A percentile compares a stretch with the other conserved stretches of the same genome.
phyloP scores from a whole-genome alignment of 2,113 vertebrate genomes.

The Rhegmatorhina hoffmannsi region DNA sequence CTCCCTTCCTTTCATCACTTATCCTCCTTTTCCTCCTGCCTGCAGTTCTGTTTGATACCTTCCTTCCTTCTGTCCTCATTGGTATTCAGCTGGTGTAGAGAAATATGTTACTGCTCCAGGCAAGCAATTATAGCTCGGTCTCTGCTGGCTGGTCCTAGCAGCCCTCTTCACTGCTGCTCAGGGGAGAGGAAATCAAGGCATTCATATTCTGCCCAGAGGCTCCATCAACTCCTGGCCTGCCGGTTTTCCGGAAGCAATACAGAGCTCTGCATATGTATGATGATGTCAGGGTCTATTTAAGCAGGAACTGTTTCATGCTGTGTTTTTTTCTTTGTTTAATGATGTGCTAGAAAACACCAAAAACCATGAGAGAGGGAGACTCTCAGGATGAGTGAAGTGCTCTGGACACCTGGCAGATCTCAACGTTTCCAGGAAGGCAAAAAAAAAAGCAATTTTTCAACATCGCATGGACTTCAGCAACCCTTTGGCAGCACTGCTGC shows the following conservation, averaged over 20 bases:
- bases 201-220: slow-evolving; percentile 71
- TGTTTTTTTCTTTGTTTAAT: not conserved
- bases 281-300: slow-evolving; percentile 46
- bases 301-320: slow-evolving; percentile 27
- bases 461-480: not conserved
- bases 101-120: slow-evolving; percentile 80
- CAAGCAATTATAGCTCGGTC: slow-evolving; percentile 82
- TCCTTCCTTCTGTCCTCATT: slow-evolving; percentile 75
- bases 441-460: not conserved
- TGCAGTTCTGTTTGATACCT: slow-evolving; percentile 9
- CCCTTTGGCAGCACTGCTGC: not conserved
- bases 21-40: slow-evolving; percentile 25
- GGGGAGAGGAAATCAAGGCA: slow-evolving; percentile 74
- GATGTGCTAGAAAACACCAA: slow-evolving; percentile 6
- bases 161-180: slow-evolving; percentile 66
- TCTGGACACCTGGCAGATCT: not conserved
- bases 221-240: slow-evolving; percentile 38
- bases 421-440: not conserved
- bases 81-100: slow-evolving; percentile 78
- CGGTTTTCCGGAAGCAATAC: slow-evolving; percentile 27
- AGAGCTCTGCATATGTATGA: slow-evolving; percentile 21
- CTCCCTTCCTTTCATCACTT: slow-evolving; percentile 47
- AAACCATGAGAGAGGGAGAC: not conserved
- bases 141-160: slow-evolving; percentile 71
- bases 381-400: not conserved